Evolutionary conservation across 2,797 vertebrate species (phyloP), one percentile per base, ranked within the genome.

Genomic region (Myotis myotis): DNA sequence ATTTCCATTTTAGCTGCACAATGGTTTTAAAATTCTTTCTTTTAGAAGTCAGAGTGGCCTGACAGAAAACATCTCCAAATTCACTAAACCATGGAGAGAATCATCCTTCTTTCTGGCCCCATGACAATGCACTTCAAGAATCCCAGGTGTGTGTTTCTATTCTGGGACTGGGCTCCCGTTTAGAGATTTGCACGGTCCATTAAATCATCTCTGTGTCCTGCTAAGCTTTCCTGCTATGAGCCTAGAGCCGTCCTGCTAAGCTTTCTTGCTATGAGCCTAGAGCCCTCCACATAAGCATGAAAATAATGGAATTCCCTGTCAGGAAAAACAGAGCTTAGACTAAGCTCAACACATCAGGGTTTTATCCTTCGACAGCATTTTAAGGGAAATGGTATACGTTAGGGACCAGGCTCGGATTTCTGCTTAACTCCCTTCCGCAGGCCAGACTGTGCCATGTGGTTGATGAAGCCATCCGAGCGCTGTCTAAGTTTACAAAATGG

Each of bases 11-110:
- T 94, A 86, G 41, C 5, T 88, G 79, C 57, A 68, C 64, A 94
- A 72, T 95, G 90, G 78, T 95, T 97, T 97, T 76, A 71, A 97
- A 96, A 2, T 5, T 74, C 10, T 75, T 80, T 95, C 95, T 95
- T 95, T 87, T 86, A 76, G 92, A 81, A 93, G 20, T 86, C 44
- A 92, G 89, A 96, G 23, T 74, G 79, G 64, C n/a, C 53, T 15
- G 12, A 70, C 12, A 88, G n/a, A 96, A 91, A 93, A 23, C 10
- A 85, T 60, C 81, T 72, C 95, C 66, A 96, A 96, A 83, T 75
- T 95, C 87, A 90, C 60, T 66, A 87, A 95, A 85, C 23, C 70
- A 44, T 3, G 38, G 11, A 28, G 28, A 80, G 66, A 22, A 80
- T 89, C 91, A 57, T 96, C 71, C 88, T 96, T 96, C 15, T 68